Percentiles rank a stretch among this genome's conserved stretches.
Conservation (phyloP, 2,888 invertebrate genomes). For the Dynastes grantii region DNA sequence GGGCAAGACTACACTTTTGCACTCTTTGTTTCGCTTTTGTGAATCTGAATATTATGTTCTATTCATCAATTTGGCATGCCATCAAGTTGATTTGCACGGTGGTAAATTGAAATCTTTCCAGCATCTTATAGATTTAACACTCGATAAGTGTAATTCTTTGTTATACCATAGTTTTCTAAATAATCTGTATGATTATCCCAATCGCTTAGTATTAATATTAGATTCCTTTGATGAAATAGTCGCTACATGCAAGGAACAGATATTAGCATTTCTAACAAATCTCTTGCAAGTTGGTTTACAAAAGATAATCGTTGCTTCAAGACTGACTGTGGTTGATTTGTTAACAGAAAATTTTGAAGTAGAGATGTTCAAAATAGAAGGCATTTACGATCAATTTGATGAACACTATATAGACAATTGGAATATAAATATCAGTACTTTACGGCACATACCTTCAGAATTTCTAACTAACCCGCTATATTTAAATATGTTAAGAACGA, state of each 20-base stretch:
- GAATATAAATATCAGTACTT: neutral
- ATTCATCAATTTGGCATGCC: neutral
- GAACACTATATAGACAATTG: neutral
- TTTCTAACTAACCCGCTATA: neutral
- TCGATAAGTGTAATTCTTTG: neutral
- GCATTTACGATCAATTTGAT: neutral
- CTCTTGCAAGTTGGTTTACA: neutral
- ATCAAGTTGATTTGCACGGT: neutral
- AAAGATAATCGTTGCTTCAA: neutral
- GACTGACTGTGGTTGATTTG: neutral
- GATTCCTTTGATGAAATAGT: neutral
- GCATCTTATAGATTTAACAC: neutral
- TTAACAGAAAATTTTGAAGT: neutral
- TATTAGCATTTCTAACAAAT: neutral
- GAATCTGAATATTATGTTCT: neutral
- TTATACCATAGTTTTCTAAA: neutral
- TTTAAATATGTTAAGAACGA: conserved; percentile 3
- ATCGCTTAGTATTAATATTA: neutral
- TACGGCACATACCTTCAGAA: neutral
- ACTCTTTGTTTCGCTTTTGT: neutral
- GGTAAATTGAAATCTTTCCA: neutral
- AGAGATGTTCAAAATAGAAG: neutral
- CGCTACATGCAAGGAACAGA: neutral
- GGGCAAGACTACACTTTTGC: neutral
- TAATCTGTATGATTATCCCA: neutral